Evolutionary conservation across 2,797 vertebrate species (phyloP).

Genomic region (Clarias platycephalus): DNA sequence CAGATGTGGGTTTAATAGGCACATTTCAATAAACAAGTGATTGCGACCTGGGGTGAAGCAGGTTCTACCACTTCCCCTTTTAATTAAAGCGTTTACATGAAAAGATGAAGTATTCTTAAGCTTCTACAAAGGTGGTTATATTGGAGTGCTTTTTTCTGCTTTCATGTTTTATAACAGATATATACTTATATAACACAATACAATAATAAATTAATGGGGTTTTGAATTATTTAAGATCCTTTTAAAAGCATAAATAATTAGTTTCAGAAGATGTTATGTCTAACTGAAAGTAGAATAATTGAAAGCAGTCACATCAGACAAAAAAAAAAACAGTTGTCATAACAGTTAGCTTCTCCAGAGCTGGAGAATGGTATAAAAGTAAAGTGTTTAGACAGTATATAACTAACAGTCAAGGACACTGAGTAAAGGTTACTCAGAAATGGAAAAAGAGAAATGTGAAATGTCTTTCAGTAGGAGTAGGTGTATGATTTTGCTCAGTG

Average conservation of each 20-base stretch:
- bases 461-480: not conserved
- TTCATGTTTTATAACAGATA: not conserved
- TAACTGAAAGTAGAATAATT: not conserved
- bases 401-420: not conserved
- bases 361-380: not conserved
- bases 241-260: not conserved
- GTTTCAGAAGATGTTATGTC: not conserved
- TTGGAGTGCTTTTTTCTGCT: not conserved
- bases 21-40: constrained; percentile 66
- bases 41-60: constrained; percentile 62
- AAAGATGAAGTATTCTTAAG: constrained; percentile 16
- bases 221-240: not conserved
- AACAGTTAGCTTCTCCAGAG: not conserved
- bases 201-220: not conserved
- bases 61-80: constrained; percentile 62
- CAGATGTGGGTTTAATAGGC: constrained; percentile 65
- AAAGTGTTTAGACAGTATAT: not conserved
- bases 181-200: not conserved
- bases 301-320: not conserved
- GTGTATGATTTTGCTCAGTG: not conserved
- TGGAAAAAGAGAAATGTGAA: not conserved
- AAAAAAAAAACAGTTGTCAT: not conserved
- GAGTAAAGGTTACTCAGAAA: not conserved
- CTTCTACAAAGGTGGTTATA: constrained; percentile 9
- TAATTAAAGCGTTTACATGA: constrained; percentile 63